These are phyloP conservation scores for Temnopleurus reevesii DNA, from an alignment of 53 echinoderm and acorn worm genomes.

Conservation along the genomic window DNA sequence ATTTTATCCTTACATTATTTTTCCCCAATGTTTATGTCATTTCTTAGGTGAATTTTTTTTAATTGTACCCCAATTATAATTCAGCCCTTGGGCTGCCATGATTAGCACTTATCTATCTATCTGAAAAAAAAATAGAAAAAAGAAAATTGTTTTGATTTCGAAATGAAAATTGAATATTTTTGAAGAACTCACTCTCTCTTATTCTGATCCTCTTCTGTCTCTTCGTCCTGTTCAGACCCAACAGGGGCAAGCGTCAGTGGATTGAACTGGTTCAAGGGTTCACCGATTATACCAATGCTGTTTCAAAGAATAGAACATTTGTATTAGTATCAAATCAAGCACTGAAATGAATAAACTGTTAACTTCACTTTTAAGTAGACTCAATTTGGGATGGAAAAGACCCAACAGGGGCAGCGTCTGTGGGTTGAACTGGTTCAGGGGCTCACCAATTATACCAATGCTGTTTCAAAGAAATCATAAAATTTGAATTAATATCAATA, in stretches of 20 bases:
- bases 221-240: conserved; percentile 95
- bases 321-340: not conserved
- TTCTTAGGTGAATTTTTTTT: too few species aligned
- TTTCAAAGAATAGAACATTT: not conserved
- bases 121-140: not conserved
- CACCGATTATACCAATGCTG: conserved; percentile 95
- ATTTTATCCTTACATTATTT: too few species aligned
- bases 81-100: too few species aligned
- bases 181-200: conserved; percentile 80
- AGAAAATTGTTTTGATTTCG: not conserved
- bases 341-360: not conserved
- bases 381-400: too few species aligned
- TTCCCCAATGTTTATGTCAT: too few species aligned
- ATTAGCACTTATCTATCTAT: too few species aligned
- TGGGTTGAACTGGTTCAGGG: conserved; percentile 83
- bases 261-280: conserved; percentile 88
- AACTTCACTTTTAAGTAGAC: too few species aligned
- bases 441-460: conserved; percentile 95
- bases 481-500: too few species aligned
- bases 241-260: conserved; percentile 83
- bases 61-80: too few species aligned
- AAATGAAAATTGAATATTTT: not conserved
- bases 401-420: conserved; percentile 83
- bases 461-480: conserved; percentile 48
- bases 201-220: conserved; percentile 81